Percentiles rank a stretch among this genome's conserved stretches.
phyloP scores from a whole-genome alignment of 2,797 vertebrate species.

The Enteromius treurensis region DNA sequence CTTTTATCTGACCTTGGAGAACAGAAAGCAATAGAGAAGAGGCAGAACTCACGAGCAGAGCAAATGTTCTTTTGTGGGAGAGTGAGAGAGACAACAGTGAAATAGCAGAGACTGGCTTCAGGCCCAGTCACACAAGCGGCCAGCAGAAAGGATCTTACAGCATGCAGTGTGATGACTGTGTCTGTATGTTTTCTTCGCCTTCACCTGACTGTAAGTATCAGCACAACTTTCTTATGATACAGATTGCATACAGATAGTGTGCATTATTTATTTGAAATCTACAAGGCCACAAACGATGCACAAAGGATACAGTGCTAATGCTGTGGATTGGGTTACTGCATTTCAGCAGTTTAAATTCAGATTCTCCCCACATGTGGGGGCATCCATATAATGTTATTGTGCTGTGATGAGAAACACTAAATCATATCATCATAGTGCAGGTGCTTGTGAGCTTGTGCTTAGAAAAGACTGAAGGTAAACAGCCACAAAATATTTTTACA shows the following conservation, averaged over 20 bases:
- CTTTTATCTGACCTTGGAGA: conserved; percentile 29
- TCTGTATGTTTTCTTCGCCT: conserved; percentile 6
- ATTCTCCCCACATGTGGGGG: not conserved
- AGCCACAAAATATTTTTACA: not conserved
- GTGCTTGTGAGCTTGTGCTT: not conserved
- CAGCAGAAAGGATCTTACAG: not conserved
- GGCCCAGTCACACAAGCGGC: conserved; percentile 5
- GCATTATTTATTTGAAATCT: not conserved
- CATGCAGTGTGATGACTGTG: conserved; percentile 8
- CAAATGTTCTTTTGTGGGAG: not conserved
- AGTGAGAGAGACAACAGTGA: not conserved
- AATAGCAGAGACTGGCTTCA: not conserved
- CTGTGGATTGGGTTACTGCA: not conserved
- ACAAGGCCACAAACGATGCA: not conserved
- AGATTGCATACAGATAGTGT: not conserved
- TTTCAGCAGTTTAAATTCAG: not conserved
- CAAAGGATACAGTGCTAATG: not conserved
- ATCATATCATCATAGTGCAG: not conserved
- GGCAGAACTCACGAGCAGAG: not conserved
- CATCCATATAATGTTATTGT: not conserved
- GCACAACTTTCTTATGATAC: not conserved
- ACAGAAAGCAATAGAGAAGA: not conserved
- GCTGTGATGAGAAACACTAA: not conserved
- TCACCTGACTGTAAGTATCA: not conserved
- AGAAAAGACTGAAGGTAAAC: not conserved